Evolutionary conservation across 2,888 invertebrate species (phyloP).

Genomic region (Mesochorus sp.): DNA sequence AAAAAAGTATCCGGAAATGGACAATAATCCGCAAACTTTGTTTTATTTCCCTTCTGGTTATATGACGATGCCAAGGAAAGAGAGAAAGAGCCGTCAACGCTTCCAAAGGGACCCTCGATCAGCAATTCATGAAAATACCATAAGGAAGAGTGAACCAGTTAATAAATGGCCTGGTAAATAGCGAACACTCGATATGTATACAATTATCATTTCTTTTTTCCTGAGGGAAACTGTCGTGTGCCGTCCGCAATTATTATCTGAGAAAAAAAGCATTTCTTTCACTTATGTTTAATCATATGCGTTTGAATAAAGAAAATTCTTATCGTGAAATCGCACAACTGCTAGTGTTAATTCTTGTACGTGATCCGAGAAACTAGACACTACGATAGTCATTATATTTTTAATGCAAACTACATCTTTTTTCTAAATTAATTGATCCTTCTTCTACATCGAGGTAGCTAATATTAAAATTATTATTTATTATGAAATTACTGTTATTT

Average conservation of each 20-base stretch:
- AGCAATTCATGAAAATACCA: constrained; percentile 11
- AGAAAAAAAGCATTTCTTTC: not conserved
- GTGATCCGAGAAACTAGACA: no score
- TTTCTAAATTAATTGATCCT: no score
- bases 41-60: constrained; percentile 7
- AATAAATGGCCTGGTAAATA: constrained; percentile 3
- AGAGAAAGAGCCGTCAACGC: not conserved
- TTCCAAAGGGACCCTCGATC: constrained; percentile 22
- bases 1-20: constrained; percentile 35
- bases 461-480: no score
- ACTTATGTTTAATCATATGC: not conserved
- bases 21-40: constrained; percentile 13
- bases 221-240: not conserved
- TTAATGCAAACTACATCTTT: no score
- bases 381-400: no score
- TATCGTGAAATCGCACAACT: not conserved
- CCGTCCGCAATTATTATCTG: not conserved
- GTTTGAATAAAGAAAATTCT: constrained; percentile 5
- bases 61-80: constrained; percentile 3
- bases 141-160: constrained; percentile 2
- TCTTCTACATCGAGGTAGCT: no score
- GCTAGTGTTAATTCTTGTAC: no score
- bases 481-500: no score
- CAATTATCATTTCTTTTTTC: constrained; percentile 16
- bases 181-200: constrained; percentile 7